Percentiles rank a stretch among this genome's conserved stretches.
Evolutionary conservation across 2,113 vertebrate species (phyloP).

Genomic region (Athene cunicularia): DNA sequence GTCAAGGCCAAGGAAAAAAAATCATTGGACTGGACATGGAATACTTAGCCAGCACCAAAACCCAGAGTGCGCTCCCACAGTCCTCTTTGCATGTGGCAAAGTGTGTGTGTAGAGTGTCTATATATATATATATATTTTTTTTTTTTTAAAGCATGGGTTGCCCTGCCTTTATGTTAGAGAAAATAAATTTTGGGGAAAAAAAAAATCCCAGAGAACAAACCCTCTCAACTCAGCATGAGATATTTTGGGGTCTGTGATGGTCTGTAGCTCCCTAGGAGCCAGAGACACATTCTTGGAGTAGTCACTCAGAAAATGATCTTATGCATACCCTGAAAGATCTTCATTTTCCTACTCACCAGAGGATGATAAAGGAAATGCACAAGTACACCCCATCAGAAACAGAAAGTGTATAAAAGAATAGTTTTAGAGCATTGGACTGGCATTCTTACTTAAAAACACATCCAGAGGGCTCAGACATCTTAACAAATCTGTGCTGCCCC

Average conservation of each 20-base stretch:
- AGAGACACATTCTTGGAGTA: neutral
- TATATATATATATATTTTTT: too few relatives aligned
- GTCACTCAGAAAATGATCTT: neutral
- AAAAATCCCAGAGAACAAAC: neutral
- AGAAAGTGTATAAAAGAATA: neutral
- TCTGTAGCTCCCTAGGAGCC: neutral
- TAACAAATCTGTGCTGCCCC: neutral
- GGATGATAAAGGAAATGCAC: neutral
- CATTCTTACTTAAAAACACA: neutral
- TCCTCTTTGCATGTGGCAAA: neutral
- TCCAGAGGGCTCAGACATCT: neutral
- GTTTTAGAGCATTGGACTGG: neutral
- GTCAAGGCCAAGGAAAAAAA: neutral
- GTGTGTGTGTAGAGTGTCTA: neutral
- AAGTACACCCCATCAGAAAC: neutral
- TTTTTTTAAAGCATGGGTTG: neutral
- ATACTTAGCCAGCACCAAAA: constrained; percentile 2
- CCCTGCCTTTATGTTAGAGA: neutral
- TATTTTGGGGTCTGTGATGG: neutral
- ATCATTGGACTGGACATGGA: neutral
- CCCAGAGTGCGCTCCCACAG: neutral
- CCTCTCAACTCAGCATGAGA: neutral
- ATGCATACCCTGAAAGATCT: neutral
- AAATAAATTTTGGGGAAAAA: neutral
- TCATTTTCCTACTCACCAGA: neutral